Evolutionary conservation across 2,113 vertebrate genomes (phyloP).

Genomic region (Festucalex cinctus): DNA sequence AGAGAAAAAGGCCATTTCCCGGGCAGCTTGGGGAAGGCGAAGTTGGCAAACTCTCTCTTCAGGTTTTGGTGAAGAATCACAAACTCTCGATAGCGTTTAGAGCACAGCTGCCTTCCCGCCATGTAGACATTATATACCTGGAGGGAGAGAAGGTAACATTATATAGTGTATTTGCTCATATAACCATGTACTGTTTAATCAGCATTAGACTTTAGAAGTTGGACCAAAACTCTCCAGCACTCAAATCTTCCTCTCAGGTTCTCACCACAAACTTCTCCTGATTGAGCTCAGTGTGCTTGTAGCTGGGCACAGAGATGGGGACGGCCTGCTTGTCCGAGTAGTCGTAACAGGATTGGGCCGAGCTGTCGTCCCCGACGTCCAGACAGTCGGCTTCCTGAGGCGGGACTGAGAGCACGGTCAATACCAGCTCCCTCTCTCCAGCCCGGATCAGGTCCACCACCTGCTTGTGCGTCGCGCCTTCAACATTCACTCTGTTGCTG

Average conservation of each 20-base stretch:
- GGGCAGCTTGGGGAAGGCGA: conserved; percentile 87
- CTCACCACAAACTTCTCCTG: conserved; percentile 96
- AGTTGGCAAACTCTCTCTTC: conserved; percentile 90
- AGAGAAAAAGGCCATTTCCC: conserved; percentile 96
- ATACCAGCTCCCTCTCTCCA: conserved; percentile 85
- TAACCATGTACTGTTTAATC: not conserved
- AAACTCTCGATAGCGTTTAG: conserved; percentile 93
- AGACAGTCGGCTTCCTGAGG: conserved; percentile 88
- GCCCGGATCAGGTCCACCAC: conserved; percentile 97
- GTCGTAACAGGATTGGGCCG: conserved; percentile 88
- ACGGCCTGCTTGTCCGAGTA: conserved; percentile 95
- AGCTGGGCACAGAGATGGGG: conserved; percentile 94
- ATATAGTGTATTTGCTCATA: not conserved
- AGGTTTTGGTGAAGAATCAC: conserved; percentile 94
- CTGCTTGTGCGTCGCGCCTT: conserved; percentile 95
- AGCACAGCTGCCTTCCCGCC: conserved; percentile 93
- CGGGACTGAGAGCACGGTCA: conserved; percentile 89
- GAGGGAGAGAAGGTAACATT: not conserved
- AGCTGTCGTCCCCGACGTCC: conserved; percentile 85
- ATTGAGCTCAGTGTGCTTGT: conserved; percentile 94
- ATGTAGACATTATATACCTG: conserved; percentile 96
- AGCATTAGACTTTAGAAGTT: not conserved
- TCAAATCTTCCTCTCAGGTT: conserved; percentile 6
- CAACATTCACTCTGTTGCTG: conserved; percentile 92
- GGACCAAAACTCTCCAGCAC: not conserved